phyloP scores from a whole-genome alignment of 53 echinoderm and acorn worm genomes.

The Holothuria scabra region DNA sequence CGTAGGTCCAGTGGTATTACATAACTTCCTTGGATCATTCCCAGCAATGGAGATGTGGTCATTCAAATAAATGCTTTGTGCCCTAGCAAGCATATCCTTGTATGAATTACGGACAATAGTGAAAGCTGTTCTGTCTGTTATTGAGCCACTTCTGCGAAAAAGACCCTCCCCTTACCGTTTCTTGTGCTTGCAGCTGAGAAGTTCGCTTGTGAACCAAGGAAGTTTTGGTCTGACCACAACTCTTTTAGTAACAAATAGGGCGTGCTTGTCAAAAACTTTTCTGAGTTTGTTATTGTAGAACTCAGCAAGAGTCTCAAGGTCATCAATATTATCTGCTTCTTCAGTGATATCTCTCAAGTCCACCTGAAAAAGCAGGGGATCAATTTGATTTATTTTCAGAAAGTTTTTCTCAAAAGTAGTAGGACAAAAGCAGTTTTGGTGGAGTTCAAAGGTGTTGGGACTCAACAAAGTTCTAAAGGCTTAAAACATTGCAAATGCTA shows the following conservation, averaged over 20 bases:
- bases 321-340: too few relatives aligned
- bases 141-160: neutral
- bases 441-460: too few relatives aligned
- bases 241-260: neutral
- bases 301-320: neutral
- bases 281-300: neutral
- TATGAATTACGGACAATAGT: neutral
- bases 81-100: neutral
- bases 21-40: too few relatives aligned
- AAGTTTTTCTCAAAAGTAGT: too few relatives aligned
- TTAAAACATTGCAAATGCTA: too few relatives aligned
- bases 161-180: neutral
- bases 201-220: neutral
- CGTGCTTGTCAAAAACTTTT: neutral
- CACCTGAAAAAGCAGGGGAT: too few relatives aligned
- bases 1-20: too few relatives aligned
- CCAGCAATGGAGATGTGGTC: neutral
- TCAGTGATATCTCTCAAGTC: too few relatives aligned
- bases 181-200: neutral
- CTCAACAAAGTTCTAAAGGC: too few relatives aligned
- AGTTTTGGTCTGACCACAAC: neutral
- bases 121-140: neutral
- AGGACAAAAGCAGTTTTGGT: too few relatives aligned
- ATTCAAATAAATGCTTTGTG: neutral
- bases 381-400: too few relatives aligned